Base-by-base conservation (phyloP, 2,797 vertebrate species). In the Spinus pinus region DNA sequence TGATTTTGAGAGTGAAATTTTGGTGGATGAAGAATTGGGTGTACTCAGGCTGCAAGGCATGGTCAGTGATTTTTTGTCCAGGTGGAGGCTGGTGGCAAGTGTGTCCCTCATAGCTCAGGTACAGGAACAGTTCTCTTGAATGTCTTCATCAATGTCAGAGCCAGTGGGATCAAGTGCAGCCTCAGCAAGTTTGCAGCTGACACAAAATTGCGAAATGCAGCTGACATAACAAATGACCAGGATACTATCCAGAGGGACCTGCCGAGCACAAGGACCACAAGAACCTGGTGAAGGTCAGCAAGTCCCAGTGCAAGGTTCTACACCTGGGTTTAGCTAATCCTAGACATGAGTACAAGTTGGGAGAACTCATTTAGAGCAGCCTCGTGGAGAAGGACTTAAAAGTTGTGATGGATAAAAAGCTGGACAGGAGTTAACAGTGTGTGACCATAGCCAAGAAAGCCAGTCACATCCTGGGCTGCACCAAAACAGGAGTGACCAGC, bases 31-130 rank as follows among this genome's bases (percentile, higher is more conserved):
- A 4, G 10, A 50, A 44, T 37, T 87, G 24, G 13, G 25, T 28
- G 28, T 13, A 21, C 19, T 17, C 42, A 44, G 44, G 19, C 19
- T 64, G 23, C 1, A 15, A n/a, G 28, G 14, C 0, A 1, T n/a
- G 16, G 11, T 57, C 30, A 41, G 8, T 25, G 18, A 27, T 28
- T 65, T 42, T 44, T n/a, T n/a, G 19, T 30, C 9, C 28, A 21
- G 33, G 24, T 33, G 39, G 16, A 53, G 37, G 37, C 24, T 21
- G 21, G 16, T 50, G 20, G 10, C 21, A 33, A 25, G 19, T 4
- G 2, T 20, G 6, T 31, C 44, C 14, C 22, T 44, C 31, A 50
- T 0, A 2, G 22, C 18, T 50, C 22, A 31, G 12, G 7, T 31
- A 15, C 3, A 2, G 44, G 22, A 58, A 12, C 21, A 22, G 5